Base-by-base conservation (phyloP, 2,888 invertebrate genomes). In the Cephus nigrinus region DNA sequence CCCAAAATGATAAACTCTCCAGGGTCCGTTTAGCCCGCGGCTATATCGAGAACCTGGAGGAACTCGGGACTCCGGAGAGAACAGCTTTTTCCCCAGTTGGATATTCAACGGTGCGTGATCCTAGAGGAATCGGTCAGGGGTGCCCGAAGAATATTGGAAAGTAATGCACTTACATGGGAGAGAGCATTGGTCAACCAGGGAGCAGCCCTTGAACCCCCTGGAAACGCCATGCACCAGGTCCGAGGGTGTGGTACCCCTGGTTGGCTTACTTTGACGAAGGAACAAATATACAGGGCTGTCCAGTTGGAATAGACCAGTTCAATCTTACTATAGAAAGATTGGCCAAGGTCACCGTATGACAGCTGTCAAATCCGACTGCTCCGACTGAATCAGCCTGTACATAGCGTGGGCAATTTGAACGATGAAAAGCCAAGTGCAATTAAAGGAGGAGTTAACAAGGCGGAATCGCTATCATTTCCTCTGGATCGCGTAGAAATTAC, bases 401-500 rank as follows among this genome's bases (percentile, higher is more conserved):
- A 40, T 5, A 15, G 40, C 40, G 40, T 40, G 15, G 40, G 15
- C 40, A 40, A 40, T 40, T 15, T 84, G 85, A 83, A 86, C 87
- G 88, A 88, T 90, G 89, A 90, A 90, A 90, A 86, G 83, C 85
- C 86, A 84, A 85, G 84, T 86, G 89, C 88, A 90, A 90, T 90
- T 90, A 90, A 88, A 90, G 87, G 86, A 88, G 88, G 86, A 90
- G 88, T 84, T 90, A 90, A 90, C 89, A 89, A 90, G 90, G 86
- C 83, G 83, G 85, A 86, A 85, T 88, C 88, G 82, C 87, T 91
- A 90, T 90, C 90, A 86, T 89, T 89, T 91, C 90, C 91, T 90
- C 86, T 90, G 84, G 84, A 91, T 91, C 91, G 90, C 76, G 40
- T 4, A 40, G 40, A 40, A 40, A 40, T 40, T 40, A 40, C 78